phyloP scores from a whole-genome alignment of 2,797 vertebrate genomes.

The Heteromormyrus szaboi region DNA sequence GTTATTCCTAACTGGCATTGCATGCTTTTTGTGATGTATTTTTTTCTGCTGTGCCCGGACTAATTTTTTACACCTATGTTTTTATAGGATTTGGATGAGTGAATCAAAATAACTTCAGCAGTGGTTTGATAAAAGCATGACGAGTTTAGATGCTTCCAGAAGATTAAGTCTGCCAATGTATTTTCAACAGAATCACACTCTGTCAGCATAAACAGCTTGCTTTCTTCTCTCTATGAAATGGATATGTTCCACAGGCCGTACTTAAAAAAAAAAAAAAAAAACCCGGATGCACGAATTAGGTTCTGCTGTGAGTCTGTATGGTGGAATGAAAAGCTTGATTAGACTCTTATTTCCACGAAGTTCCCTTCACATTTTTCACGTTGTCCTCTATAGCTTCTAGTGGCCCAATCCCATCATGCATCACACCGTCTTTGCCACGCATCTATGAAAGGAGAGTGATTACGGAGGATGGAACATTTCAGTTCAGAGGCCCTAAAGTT shows the following conservation, averaged over 20 bases:
- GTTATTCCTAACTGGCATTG: background rate
- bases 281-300: background rate
- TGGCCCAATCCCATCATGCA: background rate
- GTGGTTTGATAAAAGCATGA: slow-evolving; percentile 19
- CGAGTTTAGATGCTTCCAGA: slow-evolving; percentile 18
- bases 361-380: background rate
- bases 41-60: background rate
- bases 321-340: background rate
- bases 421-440: background rate
- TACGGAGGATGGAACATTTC: background rate
- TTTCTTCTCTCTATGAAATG: background rate
- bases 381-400: background rate
- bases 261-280: background rate
- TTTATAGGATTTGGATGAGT: slow-evolving; percentile 26
- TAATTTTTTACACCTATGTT: slow-evolving; percentile 13
- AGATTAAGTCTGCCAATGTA: slow-evolving; percentile 8
- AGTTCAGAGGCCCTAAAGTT: background rate
- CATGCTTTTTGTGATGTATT: background rate
- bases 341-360: background rate
- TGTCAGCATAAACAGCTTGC: slow-evolving; percentile 15
- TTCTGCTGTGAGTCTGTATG: background rate
- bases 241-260: background rate
- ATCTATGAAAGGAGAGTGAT: background rate
- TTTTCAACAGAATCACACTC: slow-evolving; percentile 10
- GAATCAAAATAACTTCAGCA: slow-evolving; percentile 37